phyloP scores from a whole-genome alignment of 2,888 invertebrate species.

The Cephonodes hylas region DNA sequence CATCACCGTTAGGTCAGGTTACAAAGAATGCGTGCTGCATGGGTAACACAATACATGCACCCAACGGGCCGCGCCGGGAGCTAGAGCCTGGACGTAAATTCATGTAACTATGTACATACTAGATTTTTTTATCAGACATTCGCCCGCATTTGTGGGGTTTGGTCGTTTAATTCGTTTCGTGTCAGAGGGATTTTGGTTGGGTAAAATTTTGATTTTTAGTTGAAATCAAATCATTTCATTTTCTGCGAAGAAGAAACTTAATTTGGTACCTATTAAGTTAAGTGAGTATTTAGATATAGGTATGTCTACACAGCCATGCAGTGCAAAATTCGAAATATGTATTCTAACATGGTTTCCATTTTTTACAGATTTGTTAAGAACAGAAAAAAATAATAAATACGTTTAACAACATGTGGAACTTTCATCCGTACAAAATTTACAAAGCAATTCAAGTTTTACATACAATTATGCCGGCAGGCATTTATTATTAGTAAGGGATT shows the following conservation, averaged over 20 bases:
- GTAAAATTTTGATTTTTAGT: too few species aligned
- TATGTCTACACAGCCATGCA: neutral
- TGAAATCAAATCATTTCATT: too few species aligned
- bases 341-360: too few species aligned
- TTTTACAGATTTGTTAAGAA: neutral
- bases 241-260: too few species aligned
- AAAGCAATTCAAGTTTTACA: conserved; percentile 13
- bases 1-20: conserved; percentile 63
- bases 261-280: too few species aligned
- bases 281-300: neutral
- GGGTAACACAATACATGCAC: conserved; percentile 71
- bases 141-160: conserved; percentile 8
- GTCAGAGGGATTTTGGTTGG: neutral
- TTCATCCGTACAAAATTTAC: neutral
- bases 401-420: neutral
- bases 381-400: neutral
- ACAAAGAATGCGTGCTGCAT: conserved; percentile 67
- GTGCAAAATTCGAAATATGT: too few species aligned
- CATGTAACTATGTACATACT: conserved; percentile 40
- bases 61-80: conserved; percentile 47
- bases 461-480: conserved; percentile 34
- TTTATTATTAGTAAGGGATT: conserved; percentile 50
- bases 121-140: conserved; percentile 26
- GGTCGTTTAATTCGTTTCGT: neutral
- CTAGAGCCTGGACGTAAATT: conserved; percentile 34